Percentiles rank a stretch among this genome's conserved stretches.
Conservation (phyloP, 2,113 vertebrate genomes). For the Monarcha castaneiventris region DNA sequence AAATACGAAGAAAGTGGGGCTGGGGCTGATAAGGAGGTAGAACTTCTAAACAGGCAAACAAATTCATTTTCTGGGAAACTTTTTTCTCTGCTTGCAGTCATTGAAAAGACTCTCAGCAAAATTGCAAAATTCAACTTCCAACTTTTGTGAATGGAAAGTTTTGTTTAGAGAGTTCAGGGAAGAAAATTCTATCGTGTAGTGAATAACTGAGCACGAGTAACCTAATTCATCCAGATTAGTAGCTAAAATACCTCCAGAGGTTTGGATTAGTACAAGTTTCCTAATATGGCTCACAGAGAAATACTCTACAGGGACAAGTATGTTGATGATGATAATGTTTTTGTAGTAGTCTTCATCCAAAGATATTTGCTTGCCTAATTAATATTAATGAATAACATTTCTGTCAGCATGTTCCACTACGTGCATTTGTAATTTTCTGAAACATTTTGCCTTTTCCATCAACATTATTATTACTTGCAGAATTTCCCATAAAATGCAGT, state of each 20-base stretch:
- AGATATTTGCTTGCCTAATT: background rate
- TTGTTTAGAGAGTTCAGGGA: background rate
- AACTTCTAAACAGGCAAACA: background rate
- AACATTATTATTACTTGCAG: background rate
- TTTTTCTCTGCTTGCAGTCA: background rate
- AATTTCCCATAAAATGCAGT: background rate
- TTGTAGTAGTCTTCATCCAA: background rate
- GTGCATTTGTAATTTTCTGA: background rate
- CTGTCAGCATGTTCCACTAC: background rate
- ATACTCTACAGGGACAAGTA: background rate
- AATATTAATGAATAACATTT: background rate
- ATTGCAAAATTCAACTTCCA: background rate
- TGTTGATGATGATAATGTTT: background rate
- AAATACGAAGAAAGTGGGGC: accelerated
- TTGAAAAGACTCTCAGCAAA: background rate
- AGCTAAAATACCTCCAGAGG: background rate
- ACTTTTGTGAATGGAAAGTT: background rate
- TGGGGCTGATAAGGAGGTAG: background rate
- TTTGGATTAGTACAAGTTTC: slow-evolving; percentile 24
- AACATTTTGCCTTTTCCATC: background rate
- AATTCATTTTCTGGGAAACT: background rate
- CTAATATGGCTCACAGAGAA: background rate
- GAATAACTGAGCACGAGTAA: background rate
- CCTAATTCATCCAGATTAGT: background rate
- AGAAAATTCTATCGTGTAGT: background rate